Base-by-base conservation (phyloP, 2,797 vertebrate genomes). In the Orestias chungarensis region DNA sequence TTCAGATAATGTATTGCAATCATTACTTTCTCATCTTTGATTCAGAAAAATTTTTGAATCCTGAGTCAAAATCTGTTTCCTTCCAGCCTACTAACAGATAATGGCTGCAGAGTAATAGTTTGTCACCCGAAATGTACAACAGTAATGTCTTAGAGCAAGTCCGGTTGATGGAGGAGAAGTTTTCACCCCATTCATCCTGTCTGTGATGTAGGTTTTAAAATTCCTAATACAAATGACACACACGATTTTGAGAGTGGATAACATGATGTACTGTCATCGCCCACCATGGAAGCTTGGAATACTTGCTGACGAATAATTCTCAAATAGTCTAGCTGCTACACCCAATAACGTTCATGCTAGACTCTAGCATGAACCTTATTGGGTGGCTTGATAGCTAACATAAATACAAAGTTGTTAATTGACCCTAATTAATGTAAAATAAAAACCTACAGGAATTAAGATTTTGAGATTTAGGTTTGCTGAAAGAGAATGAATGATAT, bases 31-130 rank as follows among this genome's bases (percentile, higher is more conserved):
- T 84, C 79, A 71, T 84, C 78, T 15, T 62, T 9, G 71, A 73
- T 79, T 59, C 74, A 79, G 82, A 76, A 78, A 44, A 70, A 71
- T 79, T 80, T 78, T 57, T 29, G 59, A 81, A 68, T 54, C 78
- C 71, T 31, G 80, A 85, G 73, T 83, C 73, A 88, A 80, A 82
- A 47, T 74, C 20, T 84, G 84, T 81, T 89, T 64, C 64, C 64
- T 75, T 59, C 64, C 82, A 79, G 83, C 40, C 50, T 92, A 92
- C 92, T 92, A 81, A 79, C 85, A 74, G 88, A 92, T 90, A 93
- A 94, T 91, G 80, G 86, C 70, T 8, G 69, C 78, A 55, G 76
- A 73, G 84, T 75, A 84, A 82, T 71, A 84, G 75, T 78, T 79
- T 87, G 85, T 91, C 75, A 76, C 78, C 68, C 84, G 65, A 83